phyloP scores from a whole-genome alignment of 2,113 vertebrate species.

The Prunella himalayana region DNA sequence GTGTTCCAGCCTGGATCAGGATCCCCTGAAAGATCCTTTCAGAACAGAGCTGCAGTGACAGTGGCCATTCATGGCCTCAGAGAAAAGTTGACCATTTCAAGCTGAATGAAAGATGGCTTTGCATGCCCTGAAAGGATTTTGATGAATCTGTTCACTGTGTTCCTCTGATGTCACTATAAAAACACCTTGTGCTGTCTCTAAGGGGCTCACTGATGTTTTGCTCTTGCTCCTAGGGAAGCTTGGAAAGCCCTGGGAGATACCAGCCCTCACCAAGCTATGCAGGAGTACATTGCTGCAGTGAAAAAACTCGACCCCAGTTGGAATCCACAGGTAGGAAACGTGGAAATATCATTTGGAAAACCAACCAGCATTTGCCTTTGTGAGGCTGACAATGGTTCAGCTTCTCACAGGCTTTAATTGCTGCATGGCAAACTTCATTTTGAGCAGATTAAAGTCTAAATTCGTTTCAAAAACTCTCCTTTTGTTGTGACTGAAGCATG shows the following conservation, averaged over 20 bases:
- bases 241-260: slow-evolving; percentile 94
- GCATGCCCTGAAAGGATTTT: not conserved
- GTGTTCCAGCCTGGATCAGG: not conserved
- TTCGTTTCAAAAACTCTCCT: not conserved
- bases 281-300: slow-evolving; percentile 88
- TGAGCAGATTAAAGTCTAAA: not conserved
- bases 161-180: not conserved
- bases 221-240: slow-evolving; percentile 81
- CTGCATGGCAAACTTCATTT: slow-evolving; percentile 32
- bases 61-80: not conserved
- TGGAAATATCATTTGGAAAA: not conserved
- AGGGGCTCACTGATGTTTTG: not conserved
- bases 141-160: not conserved
- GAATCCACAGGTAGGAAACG: slow-evolving; percentile 80
- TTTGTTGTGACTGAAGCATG: not conserved
- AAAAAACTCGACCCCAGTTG: slow-evolving; percentile 88
- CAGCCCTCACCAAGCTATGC: slow-evolving; percentile 88
- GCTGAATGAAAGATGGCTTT: not conserved
- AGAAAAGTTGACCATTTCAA: not conserved
- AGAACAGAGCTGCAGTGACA: not conserved
- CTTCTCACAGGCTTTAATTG: not conserved
- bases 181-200: not conserved
- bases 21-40: not conserved
- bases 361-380: not conserved
- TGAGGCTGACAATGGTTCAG: not conserved